phyloP scores from a whole-genome alignment of 2,888 invertebrate genomes.

The Agrotis clavis region DNA sequence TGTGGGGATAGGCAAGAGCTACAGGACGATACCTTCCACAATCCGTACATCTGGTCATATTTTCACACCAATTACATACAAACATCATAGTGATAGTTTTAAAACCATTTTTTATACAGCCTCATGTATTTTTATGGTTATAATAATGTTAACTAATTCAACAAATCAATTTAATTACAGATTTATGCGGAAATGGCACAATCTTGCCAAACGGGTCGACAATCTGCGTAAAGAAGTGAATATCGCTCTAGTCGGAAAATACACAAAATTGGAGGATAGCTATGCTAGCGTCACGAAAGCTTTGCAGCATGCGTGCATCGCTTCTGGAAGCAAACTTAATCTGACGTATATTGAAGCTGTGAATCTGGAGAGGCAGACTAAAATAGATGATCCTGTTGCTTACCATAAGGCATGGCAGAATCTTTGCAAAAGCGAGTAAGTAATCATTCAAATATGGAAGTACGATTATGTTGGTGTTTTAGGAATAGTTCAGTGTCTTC shows the following conservation, averaged over 20 bases:
- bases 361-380: slow-evolving; percentile 94
- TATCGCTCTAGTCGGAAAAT: slow-evolving; percentile 99
- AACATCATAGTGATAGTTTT: not conserved
- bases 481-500: not conserved
- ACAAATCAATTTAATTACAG: slow-evolving; percentile 75
- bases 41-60: too few relatives aligned
- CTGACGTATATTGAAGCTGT: slow-evolving; percentile 98
- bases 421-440: slow-evolving; percentile 96
- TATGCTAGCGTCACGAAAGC: slow-evolving; percentile 99
- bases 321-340: slow-evolving; percentile 95
- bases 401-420: slow-evolving; percentile 98
- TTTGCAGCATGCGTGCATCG: slow-evolving; percentile 97
- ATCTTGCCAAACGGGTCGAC: slow-evolving; percentile 96
- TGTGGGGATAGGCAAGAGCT: too few relatives aligned
- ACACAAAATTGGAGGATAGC: slow-evolving; percentile 98
- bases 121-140: not conserved
- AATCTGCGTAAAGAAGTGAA: slow-evolving; percentile 95
- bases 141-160: not conserved
- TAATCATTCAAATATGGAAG: not conserved
- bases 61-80: too few relatives aligned
- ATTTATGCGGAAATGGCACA: slow-evolving; percentile 97
- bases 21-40: too few relatives aligned
- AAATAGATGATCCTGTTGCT: slow-evolving; percentile 94
- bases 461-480: not conserved
- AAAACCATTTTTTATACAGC: not conserved